Base-by-base conservation (phyloP, 1,140 invertebrate genomes). In the Aphidius ervi region DNA sequence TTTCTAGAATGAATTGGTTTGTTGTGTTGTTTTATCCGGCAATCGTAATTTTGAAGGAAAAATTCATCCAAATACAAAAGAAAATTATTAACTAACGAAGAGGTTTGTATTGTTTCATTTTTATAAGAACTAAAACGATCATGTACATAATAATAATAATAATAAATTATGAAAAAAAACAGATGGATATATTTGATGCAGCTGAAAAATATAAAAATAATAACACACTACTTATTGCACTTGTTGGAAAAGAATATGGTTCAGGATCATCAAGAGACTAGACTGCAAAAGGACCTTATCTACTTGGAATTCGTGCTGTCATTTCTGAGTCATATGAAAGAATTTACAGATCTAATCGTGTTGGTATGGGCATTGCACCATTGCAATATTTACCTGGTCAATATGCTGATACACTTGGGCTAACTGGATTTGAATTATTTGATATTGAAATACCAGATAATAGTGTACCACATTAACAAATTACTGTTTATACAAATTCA, bases 41-140 rank as follows among this genome's bases (percentile, higher is more conserved):
- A 99, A 99, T 75, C 82, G 97, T 2, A 99, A 99, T 77, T 99
- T 99, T 78, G 97, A 99, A 79, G 97, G 97, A 10, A 84, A 97
- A 58, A 95, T 99, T 71, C 96, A 99, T 80, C 95, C 97, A 1
- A 89, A 94, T 71, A 97, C 96, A 0, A 2, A 99, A 99, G 80
- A 97, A 96, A 79, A 87, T 99, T 65, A 77, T 95, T 20, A 58
- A 88, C 88, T 62, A 87, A 87, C 23, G 91, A 97, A 79, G 88
- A 92, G 80, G 88, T 90, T 68, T 68, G 61, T 6, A 10, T n/a
- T 5, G 42, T n/a, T 63, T 9, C n/a, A 7, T 20, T 9, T 46
- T 43, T 56, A 48, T 43, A 43, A 41, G 54, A 53, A 58, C 37
- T 60, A 6, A 46, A 23, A 9, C 42, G 9, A 43, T 43, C 42